These are phyloP conservation scores for Dolichomitus sp. DNA, from an alignment of 2,888 invertebrate genomes.

Conservation along the genomic window DNA sequence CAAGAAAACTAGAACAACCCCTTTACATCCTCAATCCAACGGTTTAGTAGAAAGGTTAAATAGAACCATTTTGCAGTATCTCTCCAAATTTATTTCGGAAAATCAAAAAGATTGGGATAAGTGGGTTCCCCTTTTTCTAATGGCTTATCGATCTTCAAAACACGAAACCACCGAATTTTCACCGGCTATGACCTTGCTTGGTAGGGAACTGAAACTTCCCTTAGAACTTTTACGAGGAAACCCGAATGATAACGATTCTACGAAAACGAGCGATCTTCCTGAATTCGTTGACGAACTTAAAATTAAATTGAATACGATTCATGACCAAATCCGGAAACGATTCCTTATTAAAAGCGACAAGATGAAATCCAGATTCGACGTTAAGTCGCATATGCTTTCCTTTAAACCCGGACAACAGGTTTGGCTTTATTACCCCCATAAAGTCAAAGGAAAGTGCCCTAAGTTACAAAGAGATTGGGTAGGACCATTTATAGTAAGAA, in stretches of 20 bases:
- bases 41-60: slow-evolving; percentile 69
- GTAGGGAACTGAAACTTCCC: slow-evolving; percentile 38
- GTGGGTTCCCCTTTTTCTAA: slow-evolving; percentile 57
- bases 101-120: slow-evolving; percentile 71
- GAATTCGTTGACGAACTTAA: slow-evolving; percentile 52
- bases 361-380: slow-evolving; percentile 41
- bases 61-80: slow-evolving; percentile 60
- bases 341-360: slow-evolving; percentile 39
- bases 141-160: slow-evolving; percentile 57
- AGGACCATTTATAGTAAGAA: slow-evolving; percentile 36
- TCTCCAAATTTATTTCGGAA: slow-evolving; percentile 55
- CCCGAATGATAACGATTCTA: not conserved
- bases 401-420: slow-evolving; percentile 41
- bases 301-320: slow-evolving; percentile 21
- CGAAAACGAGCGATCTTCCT: not conserved
- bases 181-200: slow-evolving; percentile 55
- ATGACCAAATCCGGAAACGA: slow-evolving; percentile 25
- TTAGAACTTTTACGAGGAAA: slow-evolving; percentile 35
- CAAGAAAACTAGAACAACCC: not conserved
- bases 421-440: slow-evolving; percentile 44
- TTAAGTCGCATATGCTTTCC: slow-evolving; percentile 34
- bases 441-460: slow-evolving; percentile 45
- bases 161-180: slow-evolving; percentile 43
- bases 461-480: slow-evolving; percentile 49
- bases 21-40: slow-evolving; percentile 64